Base-by-base conservation (phyloP, 2,888 invertebrate genomes). In the Mythimna loreyi region DNA sequence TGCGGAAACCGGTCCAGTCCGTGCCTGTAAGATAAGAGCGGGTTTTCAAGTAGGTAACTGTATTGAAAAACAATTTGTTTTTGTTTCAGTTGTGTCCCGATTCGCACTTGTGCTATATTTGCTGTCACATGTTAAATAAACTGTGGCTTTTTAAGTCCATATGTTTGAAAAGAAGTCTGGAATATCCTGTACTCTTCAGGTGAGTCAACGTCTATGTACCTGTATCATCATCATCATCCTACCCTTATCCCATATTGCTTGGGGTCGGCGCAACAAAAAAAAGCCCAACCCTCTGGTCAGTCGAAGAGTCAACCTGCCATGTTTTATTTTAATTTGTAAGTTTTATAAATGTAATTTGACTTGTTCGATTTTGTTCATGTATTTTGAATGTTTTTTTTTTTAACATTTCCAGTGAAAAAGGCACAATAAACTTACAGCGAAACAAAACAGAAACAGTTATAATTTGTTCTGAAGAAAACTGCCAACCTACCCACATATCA, bases 161-260 rank as follows among this genome's bases (percentile, higher is more conserved):
- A 16, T 95, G 95, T 49, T 56, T 94, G 11, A 93, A 94, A 71
- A 72, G 93, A 8, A 94, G 92, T 52, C 78, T 93, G 56, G 94
- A 94, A 63, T 94, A 94, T 71, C 94, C 95, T 3, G 91, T 93
- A 0, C 47, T 94, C 0, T 94, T 94, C 58, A 93, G 93, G 95
- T 94, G 85, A 77, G 71, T 52, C 50, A n/a, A n/a, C n/a, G n/a
- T 21, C 21, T 36, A 3, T 11, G 11, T 36, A 36, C 33, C 33
- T 0, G 1, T n/a, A 28, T 28, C 28, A 28, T 28, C 28, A 28
- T 28, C 28, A 28, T 28, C 28, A 28, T 28, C 28, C 2, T 28
- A 28, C 4, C 21, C n/a, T n/a, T n/a, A n/a, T n/a, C n/a, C n/a
- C n/a, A n/a, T n/a, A n/a, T n/a, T n/a, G n/a, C n/a, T n/a, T n/a